Conservation (phyloP, 2,888 invertebrate genomes). For the Itoplectis maculator region DNA sequence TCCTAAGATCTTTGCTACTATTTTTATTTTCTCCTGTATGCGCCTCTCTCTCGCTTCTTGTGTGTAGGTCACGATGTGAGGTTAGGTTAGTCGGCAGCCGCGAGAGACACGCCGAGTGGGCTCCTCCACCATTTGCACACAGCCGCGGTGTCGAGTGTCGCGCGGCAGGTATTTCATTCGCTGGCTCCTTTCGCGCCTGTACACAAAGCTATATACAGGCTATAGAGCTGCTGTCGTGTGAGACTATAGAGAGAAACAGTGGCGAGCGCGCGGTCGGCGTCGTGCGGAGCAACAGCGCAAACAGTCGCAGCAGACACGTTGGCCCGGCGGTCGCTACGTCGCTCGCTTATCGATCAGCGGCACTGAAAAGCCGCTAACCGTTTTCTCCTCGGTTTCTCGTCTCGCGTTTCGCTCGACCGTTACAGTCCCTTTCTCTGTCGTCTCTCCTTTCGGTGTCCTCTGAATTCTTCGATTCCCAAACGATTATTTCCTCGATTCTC, state of each 20-base stretch:
- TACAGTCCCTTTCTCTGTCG: slow-evolving; percentile 41
- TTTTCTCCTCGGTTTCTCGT: slow-evolving; percentile 38
- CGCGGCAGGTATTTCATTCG: slow-evolving; percentile 46
- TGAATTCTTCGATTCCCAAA: background rate
- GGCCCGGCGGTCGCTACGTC: slow-evolving; percentile 20
- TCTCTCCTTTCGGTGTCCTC: background rate
- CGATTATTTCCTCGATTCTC: background rate
- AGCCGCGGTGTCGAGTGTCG: background rate
- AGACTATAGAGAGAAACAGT: background rate
- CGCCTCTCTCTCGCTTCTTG: background rate
- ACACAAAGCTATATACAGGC: too few species aligned
- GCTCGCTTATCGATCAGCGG: slow-evolving; percentile 65
- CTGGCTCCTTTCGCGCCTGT: too few species aligned
- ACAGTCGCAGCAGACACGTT: slow-evolving; percentile 6
- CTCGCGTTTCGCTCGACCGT: slow-evolving; percentile 45
- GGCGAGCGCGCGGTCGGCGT: slow-evolving; percentile 22
- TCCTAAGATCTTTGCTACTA: background rate
- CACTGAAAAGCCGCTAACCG: slow-evolving; percentile 52
- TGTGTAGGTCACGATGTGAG: slow-evolving; percentile 51
- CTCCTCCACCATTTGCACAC: slow-evolving; percentile 31
- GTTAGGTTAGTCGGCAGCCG: background rate
- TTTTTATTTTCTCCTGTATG: background rate
- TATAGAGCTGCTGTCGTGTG: too few species aligned
- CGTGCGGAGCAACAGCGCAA: slow-evolving; percentile 44
- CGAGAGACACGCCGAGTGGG: background rate